Percentiles rank a stretch among this genome's conserved stretches.
These are phyloP conservation scores for Serinus canaria DNA, from an alignment of 2,113 vertebrate genomes.

Conservation along the genomic window DNA sequence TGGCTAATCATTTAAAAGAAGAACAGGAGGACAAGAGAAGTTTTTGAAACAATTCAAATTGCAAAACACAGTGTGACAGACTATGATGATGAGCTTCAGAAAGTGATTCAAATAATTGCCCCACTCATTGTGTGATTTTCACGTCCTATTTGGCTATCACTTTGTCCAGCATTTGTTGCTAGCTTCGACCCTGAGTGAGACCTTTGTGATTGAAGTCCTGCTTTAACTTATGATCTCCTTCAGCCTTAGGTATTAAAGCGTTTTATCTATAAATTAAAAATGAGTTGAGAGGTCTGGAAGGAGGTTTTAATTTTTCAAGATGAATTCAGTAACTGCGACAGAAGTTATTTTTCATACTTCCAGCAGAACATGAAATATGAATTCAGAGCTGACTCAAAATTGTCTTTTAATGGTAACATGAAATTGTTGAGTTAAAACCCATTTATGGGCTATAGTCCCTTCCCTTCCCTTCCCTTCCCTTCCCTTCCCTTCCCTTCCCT, in stretches of 20 bases:
- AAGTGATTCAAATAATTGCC: not conserved
- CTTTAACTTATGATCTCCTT: not conserved
- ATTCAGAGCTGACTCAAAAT: not conserved
- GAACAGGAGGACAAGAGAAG: rapidly evolving
- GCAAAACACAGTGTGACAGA: not conserved
- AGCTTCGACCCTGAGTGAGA: not conserved
- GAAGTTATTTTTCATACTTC: not conserved
- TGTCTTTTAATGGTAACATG: not conserved
- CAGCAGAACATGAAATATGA: not conserved
- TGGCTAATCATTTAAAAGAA: not conserved
- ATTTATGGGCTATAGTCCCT: too few relatives aligned
- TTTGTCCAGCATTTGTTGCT: not conserved
- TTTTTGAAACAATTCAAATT: not conserved
- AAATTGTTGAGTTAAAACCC: not conserved
- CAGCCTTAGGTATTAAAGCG: not conserved
- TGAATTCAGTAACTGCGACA: not conserved
- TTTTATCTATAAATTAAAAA: not conserved
- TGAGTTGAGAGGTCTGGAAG: not conserved
- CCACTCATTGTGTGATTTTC: not conserved
- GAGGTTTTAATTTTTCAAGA: not conserved
- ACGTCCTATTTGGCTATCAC: not conserved
- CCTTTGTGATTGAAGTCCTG: not conserved
- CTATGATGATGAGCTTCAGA: not conserved
- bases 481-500: too few relatives aligned
- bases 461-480: too few relatives aligned